phyloP scores from a whole-genome alignment of 2,113 vertebrate species.

The Tilapia sparmanii region DNA sequence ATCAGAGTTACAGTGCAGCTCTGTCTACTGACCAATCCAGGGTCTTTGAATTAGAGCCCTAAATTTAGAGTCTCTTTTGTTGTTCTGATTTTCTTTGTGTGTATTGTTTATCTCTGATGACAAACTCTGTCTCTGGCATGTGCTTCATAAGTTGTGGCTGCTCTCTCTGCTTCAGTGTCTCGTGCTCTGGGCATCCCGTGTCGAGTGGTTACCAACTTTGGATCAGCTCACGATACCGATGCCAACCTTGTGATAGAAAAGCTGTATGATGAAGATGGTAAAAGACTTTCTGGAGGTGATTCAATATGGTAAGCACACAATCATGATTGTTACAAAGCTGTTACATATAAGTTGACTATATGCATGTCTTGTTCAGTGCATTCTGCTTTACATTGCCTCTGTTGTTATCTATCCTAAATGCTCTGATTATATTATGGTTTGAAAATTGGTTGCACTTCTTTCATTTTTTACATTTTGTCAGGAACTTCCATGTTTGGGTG shows the following conservation, averaged over 20 bases:
- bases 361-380: neutral
- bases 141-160: neutral
- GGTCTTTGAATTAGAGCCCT: neutral
- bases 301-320: conserved; percentile 78
- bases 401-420: neutral
- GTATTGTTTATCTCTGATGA: neutral
- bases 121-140: neutral
- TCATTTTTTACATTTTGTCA: conserved; percentile 16
- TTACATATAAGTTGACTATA: too few species aligned
- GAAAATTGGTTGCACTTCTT: too few species aligned
- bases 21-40: neutral
- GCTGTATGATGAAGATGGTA: conserved; percentile 56
- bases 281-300: conserved; percentile 58
- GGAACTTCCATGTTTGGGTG: conserved; percentile 95
- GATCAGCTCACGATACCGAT: conserved; percentile 82
- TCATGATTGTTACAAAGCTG: neutral
- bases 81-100: neutral
- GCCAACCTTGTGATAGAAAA: conserved; percentile 84
- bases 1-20: neutral
- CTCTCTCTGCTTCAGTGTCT: conserved; percentile 68
- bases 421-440: too few species aligned
- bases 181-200: conserved; percentile 81
- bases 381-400: neutral
- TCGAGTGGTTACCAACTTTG: conserved; percentile 85
- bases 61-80: neutral